Evolutionary conservation across 2,113 vertebrate species (phyloP), one percentile per base, ranked within the genome.

Genomic region (Bufo gargarizans): DNA sequence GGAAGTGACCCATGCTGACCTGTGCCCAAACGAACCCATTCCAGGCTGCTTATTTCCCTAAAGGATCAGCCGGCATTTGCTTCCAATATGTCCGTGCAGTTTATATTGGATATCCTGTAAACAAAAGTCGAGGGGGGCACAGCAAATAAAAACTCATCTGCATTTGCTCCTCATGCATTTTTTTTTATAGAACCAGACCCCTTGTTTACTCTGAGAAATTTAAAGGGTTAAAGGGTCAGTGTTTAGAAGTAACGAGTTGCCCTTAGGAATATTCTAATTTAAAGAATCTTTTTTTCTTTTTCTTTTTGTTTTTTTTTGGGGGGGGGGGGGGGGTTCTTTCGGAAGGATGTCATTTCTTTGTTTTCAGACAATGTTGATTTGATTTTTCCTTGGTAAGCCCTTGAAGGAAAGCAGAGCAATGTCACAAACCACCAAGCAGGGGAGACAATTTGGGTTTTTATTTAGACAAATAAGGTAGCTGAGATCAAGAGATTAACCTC

Each of bases 81-180:
- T 88, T 83, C 72, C 81, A 83, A 77, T 84, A 61, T 77, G 58
- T 16, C 81, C 59, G 14, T 20, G 16, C 22, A 33, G 12, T 55
- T 67, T 84, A 84, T 77, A 83, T 84, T 77, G 80, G 63, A 76
- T 67, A 77, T 77, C 87, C 87, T 88, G 87, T 83, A 88, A 88
- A 77, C 71, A 83, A 88, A 53, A 77, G 10, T 71, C 71, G 16
- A 50, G 33, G 43, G 45, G 71, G 71, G 43, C 16, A 19, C 14
- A 43, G 45, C 77, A 88, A 83, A 83, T 82, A 83, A 59, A 58
- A 82, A 88, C 69, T 77, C 33, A 53, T 88, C 65, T 78, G 49
- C 56, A 53, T 77, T 77, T 83, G 45, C 59, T 84, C 56, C 56
- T 33, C 43, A 14, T 80, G 49, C 17, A 77, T 55, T 65, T 82